These are phyloP conservation scores for Latrodectus elegans DNA, from an alignment of 2,888 invertebrate species.

Conservation along the genomic window DNA sequence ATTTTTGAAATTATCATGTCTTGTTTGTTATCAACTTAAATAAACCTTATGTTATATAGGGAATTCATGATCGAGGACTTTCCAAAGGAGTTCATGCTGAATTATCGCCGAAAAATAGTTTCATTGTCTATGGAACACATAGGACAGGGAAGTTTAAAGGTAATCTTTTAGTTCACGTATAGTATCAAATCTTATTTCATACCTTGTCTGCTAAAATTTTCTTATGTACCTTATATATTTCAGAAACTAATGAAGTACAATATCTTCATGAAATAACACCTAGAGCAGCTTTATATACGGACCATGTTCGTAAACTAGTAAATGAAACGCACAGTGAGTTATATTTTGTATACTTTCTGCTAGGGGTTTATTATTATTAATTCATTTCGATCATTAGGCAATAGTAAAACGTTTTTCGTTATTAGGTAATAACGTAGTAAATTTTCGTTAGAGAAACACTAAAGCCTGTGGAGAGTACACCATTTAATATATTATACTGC, in stretches of 20 bases:
- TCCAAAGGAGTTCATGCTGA: constrained; percentile 23
- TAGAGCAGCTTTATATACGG: constrained; percentile 41
- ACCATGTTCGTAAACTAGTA: constrained; percentile 57
- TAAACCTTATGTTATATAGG: constrained; percentile 11
- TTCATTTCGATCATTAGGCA: no score
- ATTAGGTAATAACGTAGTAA: no score
- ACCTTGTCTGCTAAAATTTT: neutral
- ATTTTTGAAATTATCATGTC: neutral
- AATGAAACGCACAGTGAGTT: constrained; percentile 64
- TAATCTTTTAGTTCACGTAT: neutral
- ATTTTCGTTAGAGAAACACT: no score
- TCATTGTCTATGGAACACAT: constrained; percentile 40
- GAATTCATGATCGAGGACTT: constrained; percentile 46
- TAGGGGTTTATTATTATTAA: no score
- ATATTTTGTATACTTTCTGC: neutral
- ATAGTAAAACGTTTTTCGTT: no score
- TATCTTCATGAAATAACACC: constrained; percentile 49
- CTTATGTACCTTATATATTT: neutral
- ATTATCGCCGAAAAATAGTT: constrained; percentile 42
- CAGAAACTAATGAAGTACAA: neutral
- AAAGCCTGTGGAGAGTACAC: no score
- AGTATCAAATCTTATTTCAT: neutral
- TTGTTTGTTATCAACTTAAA: neutral
- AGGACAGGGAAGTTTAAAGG: neutral
- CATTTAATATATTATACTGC: no score